phyloP scores from a whole-genome alignment of 2,797 vertebrate genomes.

The Naso thynnoides region DNA sequence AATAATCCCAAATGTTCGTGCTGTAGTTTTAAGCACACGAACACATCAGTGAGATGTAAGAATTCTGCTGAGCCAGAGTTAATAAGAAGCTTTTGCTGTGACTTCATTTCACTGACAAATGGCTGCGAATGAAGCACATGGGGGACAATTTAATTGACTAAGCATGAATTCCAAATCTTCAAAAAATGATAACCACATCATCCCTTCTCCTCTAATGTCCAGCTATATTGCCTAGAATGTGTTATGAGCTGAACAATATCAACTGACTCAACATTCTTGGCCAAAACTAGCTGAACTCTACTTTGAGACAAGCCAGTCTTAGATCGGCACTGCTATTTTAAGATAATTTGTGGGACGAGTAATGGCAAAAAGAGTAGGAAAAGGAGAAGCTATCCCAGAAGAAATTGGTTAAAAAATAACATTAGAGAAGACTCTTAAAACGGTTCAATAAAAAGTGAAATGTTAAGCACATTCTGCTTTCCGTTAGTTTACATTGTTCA shows the following conservation, averaged over 20 bases:
- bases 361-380: background rate
- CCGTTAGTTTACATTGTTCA: conserved; percentile 42
- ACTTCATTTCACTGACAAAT: conserved; percentile 51
- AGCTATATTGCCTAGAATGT: conserved; percentile 5
- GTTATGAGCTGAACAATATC: conserved; percentile 19
- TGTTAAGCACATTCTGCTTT: background rate
- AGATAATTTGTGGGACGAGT: background rate
- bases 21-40: conserved; percentile 27
- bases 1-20: conserved; percentile 52
- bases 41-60: conserved; percentile 8
- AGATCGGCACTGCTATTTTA: conserved; percentile 22
- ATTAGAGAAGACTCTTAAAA: conserved; percentile 18
- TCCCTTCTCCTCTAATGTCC: background rate
- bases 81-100: conserved; percentile 29
- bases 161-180: conserved; percentile 30
- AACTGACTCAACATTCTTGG: conserved; percentile 13
- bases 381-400: background rate
- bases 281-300: conserved; percentile 23
- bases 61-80: conserved; percentile 62
- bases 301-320: conserved; percentile 4
- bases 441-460: conserved; percentile 29
- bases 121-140: conserved; percentile 10
- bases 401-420: conserved; percentile 12
- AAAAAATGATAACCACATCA: conserved; percentile 15
- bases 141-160: conserved; percentile 30